Evolutionary conservation across 2,888 invertebrate species (phyloP).

Genomic region (Agrotis clavis): DNA sequence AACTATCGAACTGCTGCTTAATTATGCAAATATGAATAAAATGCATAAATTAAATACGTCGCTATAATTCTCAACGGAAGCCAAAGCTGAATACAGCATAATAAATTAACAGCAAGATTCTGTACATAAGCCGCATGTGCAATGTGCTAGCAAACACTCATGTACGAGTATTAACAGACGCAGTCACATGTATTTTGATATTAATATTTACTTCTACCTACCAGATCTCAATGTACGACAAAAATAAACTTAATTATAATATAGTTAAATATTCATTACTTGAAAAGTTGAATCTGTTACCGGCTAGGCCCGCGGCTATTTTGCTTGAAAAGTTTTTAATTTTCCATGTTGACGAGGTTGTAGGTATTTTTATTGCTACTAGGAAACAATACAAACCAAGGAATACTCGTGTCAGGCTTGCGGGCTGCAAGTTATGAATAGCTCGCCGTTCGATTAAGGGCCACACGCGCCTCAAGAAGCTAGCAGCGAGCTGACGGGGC

Average conservation of each 20-base stretch:
- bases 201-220: conserved; percentile 4
- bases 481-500: too few relatives aligned
- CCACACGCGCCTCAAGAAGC: too few relatives aligned
- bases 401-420: too few relatives aligned
- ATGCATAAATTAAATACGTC: not conserved
- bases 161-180: conserved; percentile 16
- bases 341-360: not conserved
- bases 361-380: too few relatives aligned
- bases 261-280: conserved; percentile 19
- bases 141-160: conserved; percentile 1
- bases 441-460: too few relatives aligned
- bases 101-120: conserved; percentile 8
- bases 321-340: conserved; percentile 15
- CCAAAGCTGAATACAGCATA: not conserved
- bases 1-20: too few relatives aligned
- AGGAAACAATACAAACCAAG: too few relatives aligned
- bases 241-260: not conserved
- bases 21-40: too few relatives aligned
- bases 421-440: too few relatives aligned
- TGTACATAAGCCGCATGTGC: not conserved
- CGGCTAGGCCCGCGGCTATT: not conserved
- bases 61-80: not conserved
- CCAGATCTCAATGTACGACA: not conserved
- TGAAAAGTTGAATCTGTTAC: not conserved
- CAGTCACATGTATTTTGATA: not conserved